Conservation (phyloP, 1,140 invertebrate genomes). For the Lanistes nyassanus region DNA sequence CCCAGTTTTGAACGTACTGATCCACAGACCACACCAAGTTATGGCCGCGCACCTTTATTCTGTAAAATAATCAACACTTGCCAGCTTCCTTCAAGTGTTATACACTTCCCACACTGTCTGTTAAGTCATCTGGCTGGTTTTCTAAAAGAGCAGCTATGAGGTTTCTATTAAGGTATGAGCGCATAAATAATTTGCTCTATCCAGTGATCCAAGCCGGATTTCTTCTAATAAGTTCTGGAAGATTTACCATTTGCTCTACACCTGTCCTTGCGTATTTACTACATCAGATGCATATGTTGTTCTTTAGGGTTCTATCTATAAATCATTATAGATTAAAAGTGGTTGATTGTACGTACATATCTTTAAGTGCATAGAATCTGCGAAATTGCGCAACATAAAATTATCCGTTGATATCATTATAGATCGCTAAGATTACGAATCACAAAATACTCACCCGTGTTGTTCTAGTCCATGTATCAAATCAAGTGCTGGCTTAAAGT, state of each 20-base stretch:
- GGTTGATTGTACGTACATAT: no score
- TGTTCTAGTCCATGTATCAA: slow-evolving; percentile 15
- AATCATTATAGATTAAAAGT: no score
- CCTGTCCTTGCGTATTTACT: no score
- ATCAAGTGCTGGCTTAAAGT: slow-evolving; percentile 17
- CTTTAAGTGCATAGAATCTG: no score
- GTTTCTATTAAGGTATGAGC: background rate
- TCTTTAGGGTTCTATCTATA: no score
- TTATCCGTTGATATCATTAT: background rate
- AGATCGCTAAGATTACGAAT: no score
- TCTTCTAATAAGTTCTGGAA: no score
- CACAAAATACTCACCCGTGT: slow-evolving; percentile 19
- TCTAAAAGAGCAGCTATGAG: background rate
- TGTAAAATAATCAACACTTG: slow-evolving; percentile 6
- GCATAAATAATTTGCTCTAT: background rate
- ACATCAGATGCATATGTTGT: no score
- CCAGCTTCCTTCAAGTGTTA: no score
- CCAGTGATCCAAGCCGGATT: no score
- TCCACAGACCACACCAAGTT: slow-evolving; percentile 49
- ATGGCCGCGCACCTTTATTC: slow-evolving; percentile 51
- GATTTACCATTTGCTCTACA: no score
- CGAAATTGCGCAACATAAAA: no score
- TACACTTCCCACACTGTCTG: background rate
- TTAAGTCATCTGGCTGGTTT: background rate
- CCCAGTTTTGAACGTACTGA: slow-evolving; percentile 36